Evolutionary conservation across 2,888 invertebrate species (phyloP), one percentile per base, ranked within the genome.

Genomic region (Lycia hirtaria): DNA sequence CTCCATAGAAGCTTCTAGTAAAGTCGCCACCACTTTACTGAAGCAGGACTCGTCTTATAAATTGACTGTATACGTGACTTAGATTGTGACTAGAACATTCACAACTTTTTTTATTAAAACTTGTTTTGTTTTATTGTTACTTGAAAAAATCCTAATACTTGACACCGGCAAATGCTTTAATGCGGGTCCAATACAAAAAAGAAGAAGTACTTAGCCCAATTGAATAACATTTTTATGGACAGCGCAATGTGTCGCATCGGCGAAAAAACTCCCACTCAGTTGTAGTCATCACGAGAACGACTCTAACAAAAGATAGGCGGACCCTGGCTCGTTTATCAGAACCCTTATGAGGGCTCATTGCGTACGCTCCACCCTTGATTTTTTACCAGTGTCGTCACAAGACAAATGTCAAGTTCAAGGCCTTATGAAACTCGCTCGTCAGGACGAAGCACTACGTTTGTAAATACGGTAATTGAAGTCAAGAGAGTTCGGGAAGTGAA

Each of bases 231-330:
- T 62, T 55, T 60, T 61, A 64, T 62, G 38, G 50, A 50, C 44
- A 38, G 60, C 53, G 55, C 50, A 38, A 59, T 49, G 52, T 62
- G 57, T 57, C 51, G 48, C 61, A 51, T 35, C 35, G 38, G 26
- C 30, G 51, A 64, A 69, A 69, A 69, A 62, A 69, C 66, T 61
- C 59, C 66, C 63, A 60, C 53, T 54, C 62, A 58, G 65, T 69
- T 62, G 62, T 68, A 65, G 56, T 69, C 64, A 69, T 75, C 63
- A 68, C 48, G 48, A 66, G 54, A 72, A 68, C 61, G 67, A 65
- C 55, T 57, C 51, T 58, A 59, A 71, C 71, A 75, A 73, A 73
- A 72, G 68, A 71, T 71, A 68, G 74, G 75, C 73, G 74, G 69
- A 56, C 43, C 65, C 22, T 17, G 14, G 64, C 58, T 73, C 74